Conservation (phyloP, 2,113 vertebrate species). For the Onychostruthus taczanowskii region DNA sequence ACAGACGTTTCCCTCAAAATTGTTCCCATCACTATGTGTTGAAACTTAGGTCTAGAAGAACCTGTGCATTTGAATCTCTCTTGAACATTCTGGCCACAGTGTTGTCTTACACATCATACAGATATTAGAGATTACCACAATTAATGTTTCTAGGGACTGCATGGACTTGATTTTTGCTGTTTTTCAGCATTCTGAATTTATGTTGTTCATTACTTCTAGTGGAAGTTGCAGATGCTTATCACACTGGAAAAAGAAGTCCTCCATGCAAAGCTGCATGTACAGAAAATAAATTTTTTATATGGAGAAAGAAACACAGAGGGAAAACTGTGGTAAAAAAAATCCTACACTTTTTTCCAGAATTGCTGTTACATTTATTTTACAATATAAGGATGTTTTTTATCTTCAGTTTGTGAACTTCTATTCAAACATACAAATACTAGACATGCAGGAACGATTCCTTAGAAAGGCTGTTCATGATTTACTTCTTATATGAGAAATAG, state of each 20-base stretch:
- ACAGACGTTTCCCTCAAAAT: background rate
- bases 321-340: background rate
- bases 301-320: background rate
- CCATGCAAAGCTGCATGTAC: background rate
- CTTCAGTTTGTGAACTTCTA: background rate
- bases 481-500: background rate
- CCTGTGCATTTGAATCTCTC: background rate
- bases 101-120: background rate
- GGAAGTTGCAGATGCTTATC: background rate
- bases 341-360: background rate
- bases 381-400: background rate
- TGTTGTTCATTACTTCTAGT: background rate
- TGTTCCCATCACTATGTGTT: background rate
- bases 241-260: background rate
- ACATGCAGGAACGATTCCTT: background rate
- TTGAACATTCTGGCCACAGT: background rate
- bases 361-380: background rate
- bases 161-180: background rate
- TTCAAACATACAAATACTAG: background rate
- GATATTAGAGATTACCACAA: background rate
- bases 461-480: background rate
- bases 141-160: background rate
- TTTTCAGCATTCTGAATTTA: background rate
- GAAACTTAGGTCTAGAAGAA: background rate
- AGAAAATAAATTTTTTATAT: background rate